Evolutionary conservation across 2,888 invertebrate genomes (phyloP).

Genomic region (Abrostola tripartita): DNA sequence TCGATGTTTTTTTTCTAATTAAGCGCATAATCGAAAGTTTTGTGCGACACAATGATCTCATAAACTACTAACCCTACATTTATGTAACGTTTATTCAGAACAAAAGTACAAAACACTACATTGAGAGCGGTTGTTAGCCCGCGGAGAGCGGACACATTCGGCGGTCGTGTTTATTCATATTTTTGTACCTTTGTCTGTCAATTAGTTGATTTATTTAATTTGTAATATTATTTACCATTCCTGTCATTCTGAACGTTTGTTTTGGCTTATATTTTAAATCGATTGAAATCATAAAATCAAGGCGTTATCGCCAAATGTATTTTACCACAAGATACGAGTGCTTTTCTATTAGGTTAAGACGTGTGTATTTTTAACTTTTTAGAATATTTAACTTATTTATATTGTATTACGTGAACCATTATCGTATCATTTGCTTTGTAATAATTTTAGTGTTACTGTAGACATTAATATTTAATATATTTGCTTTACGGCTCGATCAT

Average conservation of each 20-base stretch:
- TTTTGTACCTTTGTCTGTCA: conserved; percentile 86
- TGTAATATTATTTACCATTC: conserved; percentile 80
- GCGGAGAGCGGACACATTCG: conserved; percentile 60
- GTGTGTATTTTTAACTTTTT: conserved; percentile 89
- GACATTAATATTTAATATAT: conserved; percentile 87
- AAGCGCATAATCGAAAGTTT: conserved; percentile 79
- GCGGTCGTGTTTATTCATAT: conserved; percentile 77
- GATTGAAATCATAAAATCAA: conserved; percentile 62
- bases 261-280: conserved; percentile 72
- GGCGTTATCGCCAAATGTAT: conserved; percentile 64
- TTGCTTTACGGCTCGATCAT: conserved; percentile 83
- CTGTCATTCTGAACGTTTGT: conserved; percentile 76
- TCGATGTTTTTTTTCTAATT: conserved; percentile 81
- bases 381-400: conserved; percentile 89
- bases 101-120: conserved; percentile 85
- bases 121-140: conserved; percentile 56
- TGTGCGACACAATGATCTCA: conserved; percentile 87
- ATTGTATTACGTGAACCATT: conserved; percentile 87
- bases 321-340: conserved; percentile 80
- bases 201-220: conserved; percentile 79
- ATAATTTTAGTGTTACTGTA: conserved; percentile 86
- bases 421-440: conserved; percentile 87
- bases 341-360: conserved; percentile 87
- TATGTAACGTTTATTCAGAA: conserved; percentile 75
- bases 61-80: conserved; percentile 85